Evolutionary conservation across 2,797 vertebrate species (phyloP), one percentile per base, ranked within the genome.

Genomic region (Ispidina picta): DNA sequence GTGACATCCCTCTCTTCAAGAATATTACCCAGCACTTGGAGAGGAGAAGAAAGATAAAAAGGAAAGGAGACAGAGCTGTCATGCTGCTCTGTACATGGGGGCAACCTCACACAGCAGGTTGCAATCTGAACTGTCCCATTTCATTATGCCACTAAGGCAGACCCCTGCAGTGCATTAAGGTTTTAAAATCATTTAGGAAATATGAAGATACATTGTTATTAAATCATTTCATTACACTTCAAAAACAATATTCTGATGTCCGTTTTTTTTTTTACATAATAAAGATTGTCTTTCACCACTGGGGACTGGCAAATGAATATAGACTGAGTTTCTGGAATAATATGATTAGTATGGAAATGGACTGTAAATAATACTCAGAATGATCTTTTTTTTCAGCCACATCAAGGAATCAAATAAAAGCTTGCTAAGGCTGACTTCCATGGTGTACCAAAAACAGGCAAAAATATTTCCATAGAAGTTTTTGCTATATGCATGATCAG

Each of bases 151-250:
- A 46, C 39, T 39, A 78, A 87, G 80, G 75, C 65, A 94, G 86
- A 71, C 44, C 64, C 93, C 95, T 90, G 72, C 80, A 54, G 79
- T 70, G 95, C 77, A 90, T 95, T 92, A 88, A 81, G 44, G 56
- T 92, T 88, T 92, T 94, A 52, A 86, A 95, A 96, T 92, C 37
- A 89, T 94, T 95, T 96, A 89, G 86, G 93, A 96, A 96, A 92
- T 93, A 83, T 75, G 89, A 95, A 93, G 90, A 89, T 90, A 93
- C 60, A 60, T 79, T 94, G 85, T 95, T 94, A 91, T 94, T 92
- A 94, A 94, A 95, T 92, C 19, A 94, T 81, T 94, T 90, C 63
- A 92, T 70, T 81, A 52, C 78, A 75, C 84, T 96, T 96, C 93
- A 89, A 69, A 94, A 92, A 5, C 77, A 92, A 93, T 92, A 88